A percentile compares a stretch with the other conserved stretches of the same genome.
phyloP scores from a whole-genome alignment of 2,888 invertebrate genomes.

The Drosophila recens region DNA sequence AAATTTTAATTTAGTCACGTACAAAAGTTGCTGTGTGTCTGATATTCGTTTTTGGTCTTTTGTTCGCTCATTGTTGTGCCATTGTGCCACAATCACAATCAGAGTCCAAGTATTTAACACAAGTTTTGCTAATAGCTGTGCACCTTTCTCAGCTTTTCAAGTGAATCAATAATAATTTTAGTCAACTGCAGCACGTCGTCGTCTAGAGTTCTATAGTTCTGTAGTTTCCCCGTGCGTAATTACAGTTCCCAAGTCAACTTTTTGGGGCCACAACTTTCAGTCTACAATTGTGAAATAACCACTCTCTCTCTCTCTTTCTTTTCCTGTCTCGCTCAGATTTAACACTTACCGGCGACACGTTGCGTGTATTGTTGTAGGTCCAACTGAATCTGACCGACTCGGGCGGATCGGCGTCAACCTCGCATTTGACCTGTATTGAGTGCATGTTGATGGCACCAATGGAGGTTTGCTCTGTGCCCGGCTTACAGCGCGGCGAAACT shows the following conservation, averaged over 20 bases:
- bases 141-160: slow-evolving; percentile 30
- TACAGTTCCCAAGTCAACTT: slow-evolving; percentile 24
- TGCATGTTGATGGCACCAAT: slow-evolving; percentile 91
- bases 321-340: background rate
- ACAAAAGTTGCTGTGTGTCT: slow-evolving; percentile 45
- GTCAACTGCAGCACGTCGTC: slow-evolving; percentile 19
- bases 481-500: slow-evolving; percentile 92
- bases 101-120: slow-evolving; percentile 67
- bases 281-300: slow-evolving; percentile 6
- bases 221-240: slow-evolving; percentile 28
- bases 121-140: slow-evolving; percentile 70
- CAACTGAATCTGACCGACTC: slow-evolving; percentile 91
- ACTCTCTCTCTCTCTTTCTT: too few species aligned
- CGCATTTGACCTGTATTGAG: slow-evolving; percentile 91
- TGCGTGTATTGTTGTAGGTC: slow-evolving; percentile 93
- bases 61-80: slow-evolving; percentile 27
- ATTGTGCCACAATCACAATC: slow-evolving; percentile 11
- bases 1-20: slow-evolving; percentile 83
- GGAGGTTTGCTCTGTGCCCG: slow-evolving; percentile 89
- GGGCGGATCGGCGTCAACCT: slow-evolving; percentile 92
- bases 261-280: slow-evolving; percentile 2
- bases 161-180: slow-evolving; percentile 52
- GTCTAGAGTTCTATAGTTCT: too few species aligned
- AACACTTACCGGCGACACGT: slow-evolving; percentile 89
- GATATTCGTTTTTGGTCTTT: slow-evolving; percentile 42